phyloP scores from a whole-genome alignment of 1,140 invertebrate species.

The Leptopilina clavipes region DNA sequence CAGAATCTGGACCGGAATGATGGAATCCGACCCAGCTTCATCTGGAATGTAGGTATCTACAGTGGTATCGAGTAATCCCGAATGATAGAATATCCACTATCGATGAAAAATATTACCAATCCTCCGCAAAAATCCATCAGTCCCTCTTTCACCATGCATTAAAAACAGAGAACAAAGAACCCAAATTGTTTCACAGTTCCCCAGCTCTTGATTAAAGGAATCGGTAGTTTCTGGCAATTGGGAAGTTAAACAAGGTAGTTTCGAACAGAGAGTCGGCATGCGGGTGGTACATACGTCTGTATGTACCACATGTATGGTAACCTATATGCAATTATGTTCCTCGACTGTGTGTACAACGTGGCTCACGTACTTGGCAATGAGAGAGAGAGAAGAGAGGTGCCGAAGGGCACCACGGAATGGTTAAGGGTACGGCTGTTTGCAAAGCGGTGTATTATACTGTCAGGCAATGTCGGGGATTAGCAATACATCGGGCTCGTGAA shows the following conservation, averaged over 20 bases:
- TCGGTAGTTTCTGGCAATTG: constrained; percentile 44
- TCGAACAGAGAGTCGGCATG: constrained; percentile 45
- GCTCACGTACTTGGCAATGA: constrained; percentile 50
- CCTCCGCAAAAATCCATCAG: too few species aligned
- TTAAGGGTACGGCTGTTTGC: constrained; percentile 68
- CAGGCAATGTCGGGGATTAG: constrained; percentile 72
- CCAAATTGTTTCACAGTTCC: background rate
- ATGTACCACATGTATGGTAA: constrained; percentile 51
- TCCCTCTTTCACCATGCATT: too few species aligned
- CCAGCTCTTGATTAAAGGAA: constrained; percentile 19
- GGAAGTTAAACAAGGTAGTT: constrained; percentile 51
- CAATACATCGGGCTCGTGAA: constrained; percentile 72
- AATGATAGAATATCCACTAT: too few species aligned
- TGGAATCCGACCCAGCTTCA: too few species aligned
- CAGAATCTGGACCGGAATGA: too few species aligned
- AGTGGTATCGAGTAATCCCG: too few species aligned
- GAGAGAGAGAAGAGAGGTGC: constrained; percentile 42
- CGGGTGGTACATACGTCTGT: constrained; percentile 43
- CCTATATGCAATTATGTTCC: constrained; percentile 55
- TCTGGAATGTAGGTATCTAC: too few species aligned
- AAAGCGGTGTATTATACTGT: constrained; percentile 74
- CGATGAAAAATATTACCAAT: too few species aligned
- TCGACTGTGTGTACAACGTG: constrained; percentile 45
- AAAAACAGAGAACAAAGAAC: background rate
- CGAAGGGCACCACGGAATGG: constrained; percentile 53